Evolutionary conservation across 2,797 vertebrate genomes (phyloP).

Genomic region (Psittacula derbiana): DNA sequence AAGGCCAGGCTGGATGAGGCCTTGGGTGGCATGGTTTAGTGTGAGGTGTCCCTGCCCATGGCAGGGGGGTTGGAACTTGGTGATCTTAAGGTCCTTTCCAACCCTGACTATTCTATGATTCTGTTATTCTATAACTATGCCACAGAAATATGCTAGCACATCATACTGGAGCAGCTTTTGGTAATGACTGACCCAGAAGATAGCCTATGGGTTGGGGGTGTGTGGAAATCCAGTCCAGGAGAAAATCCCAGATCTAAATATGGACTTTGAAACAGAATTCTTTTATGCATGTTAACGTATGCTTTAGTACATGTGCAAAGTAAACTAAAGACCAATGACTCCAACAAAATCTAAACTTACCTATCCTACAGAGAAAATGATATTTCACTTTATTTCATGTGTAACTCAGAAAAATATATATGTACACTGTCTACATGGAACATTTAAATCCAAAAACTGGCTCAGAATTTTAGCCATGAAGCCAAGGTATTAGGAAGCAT

Average conservation of each 20-base stretch:
- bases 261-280: not conserved
- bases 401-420: not conserved
- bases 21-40: no score
- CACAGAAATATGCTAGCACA: not conserved
- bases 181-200: not conserved
- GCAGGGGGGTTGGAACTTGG: no score
- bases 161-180: not conserved
- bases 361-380: not conserved
- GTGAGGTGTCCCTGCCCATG: no score
- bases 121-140: no score
- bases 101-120: no score
- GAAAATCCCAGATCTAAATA: not conserved
- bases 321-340: not conserved
- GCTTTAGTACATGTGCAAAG: not conserved
- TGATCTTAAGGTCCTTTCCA: no score
- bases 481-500: constrained; percentile 3
- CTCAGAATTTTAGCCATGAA: constrained; percentile 5
- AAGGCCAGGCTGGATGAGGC: no score
- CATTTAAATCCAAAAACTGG: not conserved
- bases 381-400: not conserved
- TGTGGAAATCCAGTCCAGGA: not conserved
- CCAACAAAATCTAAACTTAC: not conserved
- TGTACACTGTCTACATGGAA: not conserved
- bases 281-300: not conserved
- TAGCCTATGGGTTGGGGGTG: fast-evolving